Evolutionary conservation across 2,797 vertebrate species (phyloP).

Genomic region (Myoxocephalus aenaeus): DNA sequence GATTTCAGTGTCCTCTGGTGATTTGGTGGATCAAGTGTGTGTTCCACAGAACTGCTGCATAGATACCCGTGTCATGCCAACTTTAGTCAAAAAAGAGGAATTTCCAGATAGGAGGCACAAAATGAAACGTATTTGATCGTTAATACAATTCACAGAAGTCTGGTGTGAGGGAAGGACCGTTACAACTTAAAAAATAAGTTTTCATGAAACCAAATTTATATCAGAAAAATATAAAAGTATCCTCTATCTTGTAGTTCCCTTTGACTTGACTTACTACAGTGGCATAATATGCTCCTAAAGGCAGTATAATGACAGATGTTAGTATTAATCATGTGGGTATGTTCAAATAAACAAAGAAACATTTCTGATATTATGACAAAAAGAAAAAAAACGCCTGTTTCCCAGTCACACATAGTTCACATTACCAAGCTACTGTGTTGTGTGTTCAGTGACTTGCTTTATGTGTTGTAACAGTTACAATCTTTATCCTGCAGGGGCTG

Average conservation of each 20-base stretch:
- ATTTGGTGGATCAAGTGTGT: not conserved
- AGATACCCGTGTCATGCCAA: not conserved
- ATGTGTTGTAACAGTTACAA: slow-evolving; percentile 17
- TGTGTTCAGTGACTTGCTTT: not conserved
- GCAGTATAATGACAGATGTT: not conserved
- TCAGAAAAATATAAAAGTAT: not conserved
- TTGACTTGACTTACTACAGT: not conserved
- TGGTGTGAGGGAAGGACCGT: not conserved
- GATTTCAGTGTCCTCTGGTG: not conserved
- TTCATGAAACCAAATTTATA: not conserved
- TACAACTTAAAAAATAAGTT: not conserved
- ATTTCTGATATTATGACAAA: not conserved
- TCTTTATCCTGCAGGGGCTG: slow-evolving; percentile 85
- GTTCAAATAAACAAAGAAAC: not conserved
- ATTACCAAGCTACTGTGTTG: not conserved
- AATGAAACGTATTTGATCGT: not conserved
- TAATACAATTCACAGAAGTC: not conserved
- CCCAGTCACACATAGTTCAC: not conserved
- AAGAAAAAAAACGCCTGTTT: not conserved
- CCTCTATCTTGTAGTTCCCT: not conserved
- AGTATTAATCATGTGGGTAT: not conserved
- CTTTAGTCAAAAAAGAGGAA: slow-evolving; percentile 8
- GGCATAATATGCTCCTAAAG: not conserved
- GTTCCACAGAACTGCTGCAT: not conserved
- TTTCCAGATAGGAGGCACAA: not conserved